These are phyloP conservation scores for Adelphocoris suturalis DNA, from an alignment of 2,888 invertebrate genomes.

Conservation along the genomic window DNA sequence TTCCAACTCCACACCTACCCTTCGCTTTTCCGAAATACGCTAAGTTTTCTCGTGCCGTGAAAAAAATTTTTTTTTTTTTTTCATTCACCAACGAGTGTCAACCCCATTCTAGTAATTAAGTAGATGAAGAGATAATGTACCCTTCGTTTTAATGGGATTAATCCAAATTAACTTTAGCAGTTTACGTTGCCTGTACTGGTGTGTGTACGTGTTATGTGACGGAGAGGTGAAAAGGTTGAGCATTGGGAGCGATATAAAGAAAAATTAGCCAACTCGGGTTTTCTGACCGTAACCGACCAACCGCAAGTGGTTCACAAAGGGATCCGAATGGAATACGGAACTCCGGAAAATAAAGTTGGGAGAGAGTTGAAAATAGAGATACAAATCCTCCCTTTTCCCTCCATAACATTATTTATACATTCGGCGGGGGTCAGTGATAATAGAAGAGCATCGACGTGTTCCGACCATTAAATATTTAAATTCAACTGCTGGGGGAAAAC, in stretches of 20 bases:
- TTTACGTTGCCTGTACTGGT: too few species aligned
- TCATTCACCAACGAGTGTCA: too few species aligned
- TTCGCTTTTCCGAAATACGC: too few species aligned
- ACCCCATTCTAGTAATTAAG: too few species aligned
- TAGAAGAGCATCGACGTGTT: conserved; percentile 36
- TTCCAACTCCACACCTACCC: too few species aligned
- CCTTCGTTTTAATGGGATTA: too few species aligned
- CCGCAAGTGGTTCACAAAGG: neutral
- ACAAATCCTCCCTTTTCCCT: conserved; percentile 8
- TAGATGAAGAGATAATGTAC: too few species aligned
- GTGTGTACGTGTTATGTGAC: too few species aligned
- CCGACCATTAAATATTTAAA: conserved; percentile 31
- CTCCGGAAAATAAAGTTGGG: conserved; percentile 14
- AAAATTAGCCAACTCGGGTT: neutral
- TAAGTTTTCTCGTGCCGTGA: too few species aligned
- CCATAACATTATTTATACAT: conserved; percentile 13
- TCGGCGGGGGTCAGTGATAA: conserved; percentile 25
- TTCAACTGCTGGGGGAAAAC: neutral
- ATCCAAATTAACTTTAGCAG: too few species aligned
- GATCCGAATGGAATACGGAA: neutral
- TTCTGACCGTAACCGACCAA: neutral
- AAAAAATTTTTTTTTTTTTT: too few species aligned
- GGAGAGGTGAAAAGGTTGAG: neutral
- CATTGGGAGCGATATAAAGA: neutral
- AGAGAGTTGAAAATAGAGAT: conserved; percentile 9